Evolutionary conservation across 2,888 invertebrate species (phyloP).

Genomic region (Thymelicus sylvestris): DNA sequence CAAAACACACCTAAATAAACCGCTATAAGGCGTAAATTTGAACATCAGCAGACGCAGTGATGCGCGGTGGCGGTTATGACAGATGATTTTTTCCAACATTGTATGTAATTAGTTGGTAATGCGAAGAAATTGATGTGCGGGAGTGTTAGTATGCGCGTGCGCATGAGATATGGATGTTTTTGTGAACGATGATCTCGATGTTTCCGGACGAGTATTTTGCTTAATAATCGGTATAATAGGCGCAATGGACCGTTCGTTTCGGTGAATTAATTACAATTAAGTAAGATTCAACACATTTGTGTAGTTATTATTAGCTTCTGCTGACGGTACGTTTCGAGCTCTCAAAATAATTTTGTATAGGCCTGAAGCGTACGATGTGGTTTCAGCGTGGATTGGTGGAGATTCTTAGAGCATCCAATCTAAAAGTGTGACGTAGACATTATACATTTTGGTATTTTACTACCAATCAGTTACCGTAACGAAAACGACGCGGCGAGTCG

Average conservation of each 20-base stretch:
- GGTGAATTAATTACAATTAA: slow-evolving; percentile 54
- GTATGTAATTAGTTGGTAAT: slow-evolving; percentile 68
- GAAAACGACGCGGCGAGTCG: background rate
- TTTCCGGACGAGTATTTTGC: slow-evolving; percentile 67
- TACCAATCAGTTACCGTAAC: background rate
- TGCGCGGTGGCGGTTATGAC: slow-evolving; percentile 18
- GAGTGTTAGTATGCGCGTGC: slow-evolving; percentile 52
- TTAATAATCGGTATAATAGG: slow-evolving; percentile 73
- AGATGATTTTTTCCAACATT: slow-evolving; percentile 47
- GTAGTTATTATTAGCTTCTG: background rate
- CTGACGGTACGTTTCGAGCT: background rate
- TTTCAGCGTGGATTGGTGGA: no score
- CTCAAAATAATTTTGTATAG: background rate
- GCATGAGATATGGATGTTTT: slow-evolving; percentile 54
- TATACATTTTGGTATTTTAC: no score
- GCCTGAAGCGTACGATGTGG: background rate
- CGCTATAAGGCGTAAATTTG: background rate
- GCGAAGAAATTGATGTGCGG: slow-evolving; percentile 61
- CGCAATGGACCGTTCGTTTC: slow-evolving; percentile 55
- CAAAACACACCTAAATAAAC: slow-evolving; percentile 1
- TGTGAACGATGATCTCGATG: slow-evolving; percentile 62
- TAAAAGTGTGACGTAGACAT: no score
- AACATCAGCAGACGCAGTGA: background rate
- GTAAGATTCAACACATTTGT: background rate
- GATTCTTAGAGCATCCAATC: no score